phyloP scores from a whole-genome alignment of 2,113 vertebrate genomes.

The Eretmodus cyanostictus region DNA sequence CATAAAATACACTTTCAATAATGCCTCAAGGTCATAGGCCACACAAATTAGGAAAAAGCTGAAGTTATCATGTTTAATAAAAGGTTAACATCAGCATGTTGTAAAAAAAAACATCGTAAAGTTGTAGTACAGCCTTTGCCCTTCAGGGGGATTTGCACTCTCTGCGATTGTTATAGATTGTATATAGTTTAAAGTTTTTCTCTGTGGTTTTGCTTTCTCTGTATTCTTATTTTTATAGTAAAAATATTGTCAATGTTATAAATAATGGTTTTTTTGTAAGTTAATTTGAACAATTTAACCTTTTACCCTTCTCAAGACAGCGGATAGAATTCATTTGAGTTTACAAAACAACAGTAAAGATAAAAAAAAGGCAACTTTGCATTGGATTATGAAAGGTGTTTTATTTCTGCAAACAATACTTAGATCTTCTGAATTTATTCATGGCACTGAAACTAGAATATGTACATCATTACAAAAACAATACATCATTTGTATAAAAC shows the following conservation, averaged over 20 bases:
- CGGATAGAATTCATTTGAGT: neutral
- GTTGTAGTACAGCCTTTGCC: neutral
- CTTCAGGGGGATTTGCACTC: neutral
- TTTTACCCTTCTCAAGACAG: neutral
- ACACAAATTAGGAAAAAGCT: neutral
- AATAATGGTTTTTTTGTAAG: accelerated
- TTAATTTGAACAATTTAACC: neutral
- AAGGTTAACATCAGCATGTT: neutral
- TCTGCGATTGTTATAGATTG: neutral
- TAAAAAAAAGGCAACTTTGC: neutral
- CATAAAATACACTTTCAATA: neutral
- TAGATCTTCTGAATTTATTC: conserved; percentile 30
- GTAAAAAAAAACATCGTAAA: neutral
- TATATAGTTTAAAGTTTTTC: neutral
- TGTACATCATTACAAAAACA: conserved; percentile 58
- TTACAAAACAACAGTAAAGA: neutral
- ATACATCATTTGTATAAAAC: conserved; percentile 60
- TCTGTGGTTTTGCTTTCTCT: neutral
- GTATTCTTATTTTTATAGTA: neutral
- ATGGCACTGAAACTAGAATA: conserved; percentile 38
- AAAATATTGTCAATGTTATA: neutral
- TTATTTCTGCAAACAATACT: conserved; percentile 64
- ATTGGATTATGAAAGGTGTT: conserved; percentile 44
- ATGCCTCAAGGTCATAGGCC: neutral
- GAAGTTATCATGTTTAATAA: neutral